These are phyloP conservation scores for Tor tambroides DNA, from an alignment of 2,113 vertebrate species.

Conservation along the genomic window DNA sequence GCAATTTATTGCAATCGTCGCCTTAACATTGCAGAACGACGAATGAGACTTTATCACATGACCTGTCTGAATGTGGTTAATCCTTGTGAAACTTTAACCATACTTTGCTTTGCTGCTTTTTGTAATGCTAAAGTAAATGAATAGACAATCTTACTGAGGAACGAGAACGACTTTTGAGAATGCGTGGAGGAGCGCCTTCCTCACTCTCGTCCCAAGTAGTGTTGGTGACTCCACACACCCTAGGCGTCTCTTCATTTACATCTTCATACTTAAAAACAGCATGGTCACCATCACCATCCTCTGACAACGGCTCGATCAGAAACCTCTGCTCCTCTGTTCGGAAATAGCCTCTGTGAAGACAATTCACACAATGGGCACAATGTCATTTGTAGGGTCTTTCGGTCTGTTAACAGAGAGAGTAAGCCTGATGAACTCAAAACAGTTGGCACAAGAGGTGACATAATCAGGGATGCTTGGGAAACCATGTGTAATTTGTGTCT, in stretches of 20 bases:
- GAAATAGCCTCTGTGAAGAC: conserved; percentile 75
- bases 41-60: neutral
- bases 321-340: conserved; percentile 74
- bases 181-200: conserved; percentile 64
- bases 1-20: neutral
- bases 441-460: neutral
- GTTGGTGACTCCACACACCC: conserved; percentile 79
- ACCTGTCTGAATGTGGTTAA: neutral
- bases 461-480: neutral
- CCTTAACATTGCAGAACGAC: neutral
- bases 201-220: conserved; percentile 66
- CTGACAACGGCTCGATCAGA: conserved; percentile 75
- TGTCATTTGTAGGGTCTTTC: neutral
- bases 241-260: conserved; percentile 40
- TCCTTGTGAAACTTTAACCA: neutral
- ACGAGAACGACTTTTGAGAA: conserved; percentile 69
- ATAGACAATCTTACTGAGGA: conserved; percentile 59
- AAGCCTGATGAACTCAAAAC: neutral
- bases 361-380: neutral
- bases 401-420: neutral
- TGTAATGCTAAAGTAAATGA: neutral
- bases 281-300: conserved; percentile 68
- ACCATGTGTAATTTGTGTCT: neutral
- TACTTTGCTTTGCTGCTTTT: neutral
- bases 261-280: conserved; percentile 62